Base-by-base conservation (phyloP, 2,113 vertebrate species). In the Rhabdornis inornatus region DNA sequence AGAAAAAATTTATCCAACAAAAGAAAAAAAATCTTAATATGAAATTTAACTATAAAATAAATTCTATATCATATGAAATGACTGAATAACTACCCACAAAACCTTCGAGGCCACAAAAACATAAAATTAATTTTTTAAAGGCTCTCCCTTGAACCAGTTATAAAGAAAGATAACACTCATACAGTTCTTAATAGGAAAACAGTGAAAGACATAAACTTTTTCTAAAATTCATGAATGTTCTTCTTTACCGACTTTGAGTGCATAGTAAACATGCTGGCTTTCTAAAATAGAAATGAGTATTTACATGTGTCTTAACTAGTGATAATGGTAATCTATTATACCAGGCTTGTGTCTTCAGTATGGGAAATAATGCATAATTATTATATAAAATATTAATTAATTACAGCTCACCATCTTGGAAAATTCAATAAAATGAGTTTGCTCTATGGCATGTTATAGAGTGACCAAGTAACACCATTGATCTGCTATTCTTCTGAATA, bases 261-360 rank as follows among this genome's bases (percentile, higher is more conserved):
- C 8, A 70, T 16, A 44, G 0, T 0, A 1, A 60, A 49, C 24
- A 2, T 13, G 1, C 2, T 66, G 55, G 49, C 8, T 61, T 83
- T 83, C 45, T 49, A 56, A 83, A 86, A 25, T 2, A 81, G 7
- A 80, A 92, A 59, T 19, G 0, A 44, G 1, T 33, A 21, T 83
- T 63, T 55, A 52, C 15, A 37, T 28, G 2, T 50, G 18, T 59
- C 18, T 56, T 71, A 60, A n/a, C 2, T 74, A 40, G 3, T 35
- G 30, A 45, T 56, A 71, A 78, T 9, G 2, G 10, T 18, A 44
- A 56, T 79, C 19, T 37, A 10, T 42, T 35, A 9, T 7, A 45
- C 40, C 8, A 81, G 17, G 3, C 35, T 65, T 92, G 1, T 65
- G 27, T 33, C 21, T 66, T 79, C 39, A 61, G 1, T 45, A 19